A percentile compares a stretch with the other conserved stretches of the same genome.
Evolutionary conservation across 2,797 vertebrate species (phyloP).

Genomic region (Rallus crepitans): DNA sequence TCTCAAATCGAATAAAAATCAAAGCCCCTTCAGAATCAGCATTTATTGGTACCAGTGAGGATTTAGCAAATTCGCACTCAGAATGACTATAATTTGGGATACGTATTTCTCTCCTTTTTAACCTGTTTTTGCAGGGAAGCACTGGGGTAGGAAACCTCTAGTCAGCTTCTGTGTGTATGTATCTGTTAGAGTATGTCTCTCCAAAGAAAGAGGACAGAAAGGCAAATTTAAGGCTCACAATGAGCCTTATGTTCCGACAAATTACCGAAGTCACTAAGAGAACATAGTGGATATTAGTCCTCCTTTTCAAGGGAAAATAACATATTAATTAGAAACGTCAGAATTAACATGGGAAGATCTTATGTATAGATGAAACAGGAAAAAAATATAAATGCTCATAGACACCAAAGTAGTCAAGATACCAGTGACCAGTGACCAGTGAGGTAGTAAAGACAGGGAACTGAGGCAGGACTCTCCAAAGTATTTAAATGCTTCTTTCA

Average conservation of each 20-base stretch:
- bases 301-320: not conserved
- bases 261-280: not conserved
- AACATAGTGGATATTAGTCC: not conserved
- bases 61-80: not conserved
- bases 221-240: not conserved
- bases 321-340: not conserved
- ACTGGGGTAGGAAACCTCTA: not conserved
- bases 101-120: accelerated
- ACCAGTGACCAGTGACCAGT: accelerated
- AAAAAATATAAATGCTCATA: not conserved
- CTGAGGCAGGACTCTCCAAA: not conserved
- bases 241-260: not conserved
- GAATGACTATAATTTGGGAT: not conserved
- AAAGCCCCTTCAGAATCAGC: not conserved
- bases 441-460: not conserved
- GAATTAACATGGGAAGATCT: not conserved
- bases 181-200: accelerated
- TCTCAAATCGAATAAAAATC: not conserved
- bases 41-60: not conserved
- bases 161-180: not conserved
- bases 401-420: not conserved
- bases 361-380: not conserved
- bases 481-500: not conserved
- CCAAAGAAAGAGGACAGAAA: not conserved
- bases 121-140: not conserved